Base-by-base conservation (phyloP, 1,140 invertebrate species). In the Drosophila orena region DNA sequence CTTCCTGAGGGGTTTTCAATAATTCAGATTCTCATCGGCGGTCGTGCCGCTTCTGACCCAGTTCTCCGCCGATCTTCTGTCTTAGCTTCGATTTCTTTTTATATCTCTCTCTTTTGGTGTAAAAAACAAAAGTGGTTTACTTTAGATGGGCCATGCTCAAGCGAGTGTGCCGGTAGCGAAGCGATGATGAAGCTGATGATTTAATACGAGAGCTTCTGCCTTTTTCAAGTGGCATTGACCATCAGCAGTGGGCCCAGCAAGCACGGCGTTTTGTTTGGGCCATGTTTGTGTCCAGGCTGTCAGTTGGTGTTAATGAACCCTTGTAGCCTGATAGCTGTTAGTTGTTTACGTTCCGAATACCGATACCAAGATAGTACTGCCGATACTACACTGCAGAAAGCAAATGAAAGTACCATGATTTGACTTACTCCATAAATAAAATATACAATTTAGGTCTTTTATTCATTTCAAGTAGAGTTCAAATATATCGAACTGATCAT, bases 301-400 rank as follows among this genome's bases (percentile, higher is more conserved):
- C 75, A 61, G 59, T 66, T 55, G 79, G 73, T 74, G 84, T 89
- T 89, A 89, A 89, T 89, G 84, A 89, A 89, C 84, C 77, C 65
- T 89, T 77, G 77, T 77, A 55, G 58, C 68, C 61, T 66, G 69
- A 69, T 79, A 69, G 73, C 58, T 75, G 71, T 59, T 65, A 81
- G 77, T 85, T 85, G 77, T 85, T 85, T 85, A 81, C 73, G 77
- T 80, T 84, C 68, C 68, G 40, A 71, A 57, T 65, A 46, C 70
- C 62, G 68, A 71, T 71, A 40, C 65, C 8, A 56, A 50, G 66
- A 70, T 74, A 70, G 46, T 38, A 65, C 15, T 10, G 11, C n/a
- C 43, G 15, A 70, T 71, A 4, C 50, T 44, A 47, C 58, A 65
- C 59, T 30, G 43, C 40, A 46, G 10, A 20, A 40, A 20, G 8